phyloP scores from a whole-genome alignment of 2,888 invertebrate species.

The Halocaridina rubra region DNA sequence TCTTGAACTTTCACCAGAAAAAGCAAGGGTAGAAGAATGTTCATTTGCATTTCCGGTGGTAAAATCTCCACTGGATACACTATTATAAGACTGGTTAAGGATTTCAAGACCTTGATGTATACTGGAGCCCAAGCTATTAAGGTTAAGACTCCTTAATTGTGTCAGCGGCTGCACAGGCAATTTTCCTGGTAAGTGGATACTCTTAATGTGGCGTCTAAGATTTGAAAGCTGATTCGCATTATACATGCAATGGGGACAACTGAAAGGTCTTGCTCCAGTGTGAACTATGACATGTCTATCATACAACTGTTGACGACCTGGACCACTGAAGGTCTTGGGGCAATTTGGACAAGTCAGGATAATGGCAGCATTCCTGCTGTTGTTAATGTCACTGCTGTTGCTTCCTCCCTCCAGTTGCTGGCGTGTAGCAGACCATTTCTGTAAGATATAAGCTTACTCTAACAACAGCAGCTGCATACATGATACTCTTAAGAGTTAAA shows the following conservation, averaged over 20 bases:
- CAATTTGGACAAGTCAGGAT: conserved; percentile 52
- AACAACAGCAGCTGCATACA: conserved; percentile 50
- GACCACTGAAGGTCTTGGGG: conserved; percentile 58
- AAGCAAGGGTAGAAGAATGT: too few relatives aligned
- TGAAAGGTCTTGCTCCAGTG: conserved; percentile 52
- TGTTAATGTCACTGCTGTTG: conserved; percentile 2
- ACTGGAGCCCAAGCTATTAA: too few relatives aligned
- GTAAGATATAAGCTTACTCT: conserved; percentile 52
- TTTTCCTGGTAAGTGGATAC: conserved; percentile 34
- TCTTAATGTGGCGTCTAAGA: conserved; percentile 52
- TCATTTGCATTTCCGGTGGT: too few relatives aligned
- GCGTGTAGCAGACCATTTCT: conserved; percentile 35
- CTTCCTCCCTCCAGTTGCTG: conserved; percentile 27
- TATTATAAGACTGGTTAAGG: too few relatives aligned
- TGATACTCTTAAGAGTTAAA: too few relatives aligned
- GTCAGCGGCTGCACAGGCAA: too few relatives aligned
- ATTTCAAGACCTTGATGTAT: too few relatives aligned
- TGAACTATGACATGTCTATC: conserved; percentile 60
- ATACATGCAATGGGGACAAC: conserved; percentile 54
- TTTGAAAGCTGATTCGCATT: conserved; percentile 57
- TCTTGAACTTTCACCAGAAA: too few relatives aligned
- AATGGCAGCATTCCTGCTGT: conserved; percentile 2
- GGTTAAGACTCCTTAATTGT: too few relatives aligned
- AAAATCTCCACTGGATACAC: too few relatives aligned
- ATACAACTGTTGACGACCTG: conserved; percentile 53